Base-by-base conservation (phyloP, 2,888 invertebrate genomes). In the Plagiodera versicolora region DNA sequence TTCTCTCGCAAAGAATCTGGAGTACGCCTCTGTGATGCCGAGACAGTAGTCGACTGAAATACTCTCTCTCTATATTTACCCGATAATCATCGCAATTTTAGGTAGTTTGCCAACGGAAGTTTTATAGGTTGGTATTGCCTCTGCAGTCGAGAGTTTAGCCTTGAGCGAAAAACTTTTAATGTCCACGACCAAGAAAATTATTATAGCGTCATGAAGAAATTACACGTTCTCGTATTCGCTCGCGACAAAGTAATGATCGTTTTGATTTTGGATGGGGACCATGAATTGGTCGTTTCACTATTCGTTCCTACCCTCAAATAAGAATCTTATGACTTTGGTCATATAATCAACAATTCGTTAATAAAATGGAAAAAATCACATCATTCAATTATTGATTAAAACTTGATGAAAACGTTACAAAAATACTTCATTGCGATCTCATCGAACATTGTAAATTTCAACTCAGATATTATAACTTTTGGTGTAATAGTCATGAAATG, bases 61-160 rank as follows among this genome's bases (percentile, higher is more conserved):
- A 60, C 61, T 61, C 58, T 66, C 62, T 63, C 65, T 64, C 64
- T 65, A 58, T 62, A 66, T 63, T 70, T 67, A 67, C 61, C 46
- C 53, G 64, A 65, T 67, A 67, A 70, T 70, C 64, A 67, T 66
- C 63, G 69, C 65, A 69, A 70, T 70, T 70, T 67, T 56, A 68
- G 64, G 67, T 65, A 65, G 68, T 65, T 67, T 64, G 65, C 70
- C 67, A 67, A 68, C 68, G 70, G 69, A 70, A 70, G 68, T 67
- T 67, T 69, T 64, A 63, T 63, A 56, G 60, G 39, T 39, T 14
- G 39, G 14, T 66, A 60, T 61, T 66, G 49, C 60, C 60, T 39
- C 3, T 39, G 39, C 39, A 39, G 39, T n/a, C 39, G 11, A 39
- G 53, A 46, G 51, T 60, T 51, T n/a, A 14, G 67, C 67, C 67